Percentiles rank a stretch among this genome's conserved stretches.
These are phyloP conservation scores for Aphidoletes aphidimyza DNA, from an alignment of 2,888 invertebrate species.

Conservation along the genomic window DNA sequence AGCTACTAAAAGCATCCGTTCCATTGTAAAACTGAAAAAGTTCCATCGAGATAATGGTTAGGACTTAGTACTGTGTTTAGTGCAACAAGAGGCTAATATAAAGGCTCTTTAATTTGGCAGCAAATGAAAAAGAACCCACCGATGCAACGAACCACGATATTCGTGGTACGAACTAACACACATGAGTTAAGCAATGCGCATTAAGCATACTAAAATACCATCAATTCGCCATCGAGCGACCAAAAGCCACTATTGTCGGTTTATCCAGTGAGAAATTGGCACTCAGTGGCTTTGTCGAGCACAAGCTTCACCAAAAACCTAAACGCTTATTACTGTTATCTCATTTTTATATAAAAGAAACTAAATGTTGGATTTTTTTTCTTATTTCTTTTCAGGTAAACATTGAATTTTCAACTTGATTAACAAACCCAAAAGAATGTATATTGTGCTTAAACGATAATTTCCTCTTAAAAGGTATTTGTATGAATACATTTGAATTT, in stretches of 20 bases:
- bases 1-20: background rate
- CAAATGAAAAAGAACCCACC: too few relatives aligned
- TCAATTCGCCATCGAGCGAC: too few relatives aligned
- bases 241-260: too few relatives aligned
- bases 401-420: conserved; percentile 14
- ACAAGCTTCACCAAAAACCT: background rate
- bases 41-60: background rate
- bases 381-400: background rate
- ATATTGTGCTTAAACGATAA: background rate
- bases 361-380: conserved; percentile 2
- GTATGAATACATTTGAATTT: background rate
- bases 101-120: too few relatives aligned
- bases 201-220: too few relatives aligned
- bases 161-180: too few relatives aligned
- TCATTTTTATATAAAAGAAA: background rate
- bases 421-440: background rate
- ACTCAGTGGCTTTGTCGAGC: background rate
- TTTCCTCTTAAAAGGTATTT: background rate
- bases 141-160: too few relatives aligned
- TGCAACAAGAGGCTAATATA: background rate
- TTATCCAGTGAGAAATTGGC: too few relatives aligned
- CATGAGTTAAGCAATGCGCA: too few relatives aligned
- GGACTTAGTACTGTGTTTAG: background rate
- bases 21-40: background rate
- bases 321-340: background rate